Base-by-base conservation (phyloP, 1,140 invertebrate genomes). In the Polypedilum pembai region DNA sequence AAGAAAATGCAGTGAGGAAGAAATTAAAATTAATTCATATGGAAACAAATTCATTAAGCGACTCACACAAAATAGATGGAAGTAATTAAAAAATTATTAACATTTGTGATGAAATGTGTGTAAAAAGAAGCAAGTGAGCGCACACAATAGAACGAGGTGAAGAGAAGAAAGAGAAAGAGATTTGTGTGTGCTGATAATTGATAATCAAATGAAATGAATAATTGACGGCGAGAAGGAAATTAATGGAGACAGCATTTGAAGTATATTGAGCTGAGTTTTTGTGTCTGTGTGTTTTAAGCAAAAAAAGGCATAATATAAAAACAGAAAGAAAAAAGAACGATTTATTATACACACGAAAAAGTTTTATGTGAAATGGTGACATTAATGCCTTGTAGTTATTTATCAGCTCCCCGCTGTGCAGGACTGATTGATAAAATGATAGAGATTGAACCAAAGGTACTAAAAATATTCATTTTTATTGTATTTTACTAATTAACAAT, bases 391-490 rank as follows among this genome's bases (percentile, higher is more conserved):
- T 85, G 84, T 76, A 85, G 83, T 79, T 85, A 85, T 78, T 75
- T 82, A 74, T 81, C 79, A 76, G 78, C 83, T 77, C 80, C 82
- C 75, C 79, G 83, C 73, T 84, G 85, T 80, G 81, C 80, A 77
- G 83, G 84, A 78, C 84, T 85, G 84, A 85, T 85, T 78, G 84
- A 85, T 78, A 85, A 85, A 80, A 85, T 85, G 84, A 85, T 85
- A 77, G 84, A 69, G 65, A 69, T 69, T 69, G 65, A 85, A 78
- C 84, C 84, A 76, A 85, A 85, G 84, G 84, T 85, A 84, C 79
- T 75, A 77, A 75, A 75, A 73, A 73, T 75, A 74, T 76, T 77
- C 77, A n/a, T n/a, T 75, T 73, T 76, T 76, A 45, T 74, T 74
- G 41, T 74, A 73, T 40, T 56, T 74, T 12, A 74, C 77, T 75